These are phyloP conservation scores for Auanema freiburgensis DNA, from an alignment of 2,888 invertebrate genomes.

Conservation along the genomic window DNA sequence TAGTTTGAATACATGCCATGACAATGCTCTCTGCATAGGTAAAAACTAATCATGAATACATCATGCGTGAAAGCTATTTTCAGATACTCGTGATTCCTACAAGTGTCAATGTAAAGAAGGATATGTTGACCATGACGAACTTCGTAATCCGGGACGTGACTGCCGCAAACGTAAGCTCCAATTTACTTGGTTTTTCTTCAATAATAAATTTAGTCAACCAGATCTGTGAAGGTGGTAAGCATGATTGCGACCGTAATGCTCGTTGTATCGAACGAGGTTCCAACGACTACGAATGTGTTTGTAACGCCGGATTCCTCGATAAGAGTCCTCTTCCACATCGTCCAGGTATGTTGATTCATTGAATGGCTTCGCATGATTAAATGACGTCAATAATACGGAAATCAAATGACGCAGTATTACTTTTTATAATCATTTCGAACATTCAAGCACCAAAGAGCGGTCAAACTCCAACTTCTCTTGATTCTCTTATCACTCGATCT, in stretches of 20 bases:
- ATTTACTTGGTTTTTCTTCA: background rate
- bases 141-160: conserved; percentile 54
- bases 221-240: conserved; percentile 49
- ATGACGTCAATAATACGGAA: too few species aligned
- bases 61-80: conserved; percentile 15
- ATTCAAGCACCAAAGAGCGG: too few species aligned
- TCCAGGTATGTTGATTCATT: conserved; percentile 22
- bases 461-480: too few species aligned
- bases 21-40: conserved; percentile 62
- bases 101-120: conserved; percentile 61
- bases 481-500: too few species aligned
- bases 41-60: conserved; percentile 23
- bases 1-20: conserved; percentile 56
- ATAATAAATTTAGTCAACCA: conserved; percentile 42
- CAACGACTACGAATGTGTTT: conserved; percentile 54
- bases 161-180: conserved; percentile 43
- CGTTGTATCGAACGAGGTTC: conserved; percentile 53
- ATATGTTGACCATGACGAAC: conserved; percentile 55
- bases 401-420: too few species aligned
- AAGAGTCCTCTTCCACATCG: conserved; percentile 33
- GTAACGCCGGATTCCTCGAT: conserved; percentile 56
- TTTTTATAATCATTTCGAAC: too few species aligned
- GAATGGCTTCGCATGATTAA: too few species aligned
- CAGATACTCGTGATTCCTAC: conserved; percentile 53
- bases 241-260: conserved; percentile 57